A percentile compares a stretch with the other conserved stretches of the same genome.
Conservation (phyloP, 2,888 invertebrate genomes). For the Plebejus anna region DNA sequence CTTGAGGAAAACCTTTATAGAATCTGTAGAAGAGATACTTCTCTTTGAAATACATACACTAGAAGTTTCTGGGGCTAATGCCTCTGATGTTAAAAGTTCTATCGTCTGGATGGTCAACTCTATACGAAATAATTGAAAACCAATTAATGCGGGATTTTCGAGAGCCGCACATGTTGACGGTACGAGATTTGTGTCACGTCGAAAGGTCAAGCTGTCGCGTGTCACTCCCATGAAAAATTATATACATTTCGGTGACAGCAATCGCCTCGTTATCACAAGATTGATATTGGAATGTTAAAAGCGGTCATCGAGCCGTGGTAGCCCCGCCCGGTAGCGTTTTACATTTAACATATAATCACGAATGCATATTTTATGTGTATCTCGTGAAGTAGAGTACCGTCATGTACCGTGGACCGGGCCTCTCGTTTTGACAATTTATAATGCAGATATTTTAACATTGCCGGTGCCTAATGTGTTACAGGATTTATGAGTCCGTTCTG, state of each 20-base stretch:
- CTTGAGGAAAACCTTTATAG: neutral
- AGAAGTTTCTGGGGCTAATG: no score
- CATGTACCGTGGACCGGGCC: neutral
- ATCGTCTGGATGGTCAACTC: neutral
- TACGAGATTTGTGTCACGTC: slow-evolving; percentile 12
- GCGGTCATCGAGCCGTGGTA: slow-evolving; percentile 33
- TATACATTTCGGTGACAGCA: slow-evolving; percentile 30
- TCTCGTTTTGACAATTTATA: slow-evolving; percentile 24
- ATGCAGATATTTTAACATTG: slow-evolving; percentile 5
- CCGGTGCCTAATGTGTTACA: neutral
- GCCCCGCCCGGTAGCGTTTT: slow-evolving; percentile 50
- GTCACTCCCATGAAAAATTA: slow-evolving; percentile 29
- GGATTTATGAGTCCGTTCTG: neutral
- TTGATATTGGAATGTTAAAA: slow-evolving; percentile 49
- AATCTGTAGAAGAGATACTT: neutral
- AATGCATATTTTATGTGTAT: slow-evolving; percentile 49
- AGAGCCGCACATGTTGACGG: neutral
- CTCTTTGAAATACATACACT: no score
- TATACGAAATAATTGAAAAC: neutral
- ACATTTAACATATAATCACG: slow-evolving; percentile 49
- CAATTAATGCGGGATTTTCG: neutral
- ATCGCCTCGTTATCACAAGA: slow-evolving; percentile 37
- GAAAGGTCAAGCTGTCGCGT: slow-evolving; percentile 16
- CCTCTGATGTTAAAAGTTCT: neutral
- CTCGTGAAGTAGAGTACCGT: neutral